Percentiles rank a stretch among this genome's conserved stretches.
phyloP scores from a whole-genome alignment of 2,888 invertebrate genomes.

The Calliphora vomitoria region DNA sequence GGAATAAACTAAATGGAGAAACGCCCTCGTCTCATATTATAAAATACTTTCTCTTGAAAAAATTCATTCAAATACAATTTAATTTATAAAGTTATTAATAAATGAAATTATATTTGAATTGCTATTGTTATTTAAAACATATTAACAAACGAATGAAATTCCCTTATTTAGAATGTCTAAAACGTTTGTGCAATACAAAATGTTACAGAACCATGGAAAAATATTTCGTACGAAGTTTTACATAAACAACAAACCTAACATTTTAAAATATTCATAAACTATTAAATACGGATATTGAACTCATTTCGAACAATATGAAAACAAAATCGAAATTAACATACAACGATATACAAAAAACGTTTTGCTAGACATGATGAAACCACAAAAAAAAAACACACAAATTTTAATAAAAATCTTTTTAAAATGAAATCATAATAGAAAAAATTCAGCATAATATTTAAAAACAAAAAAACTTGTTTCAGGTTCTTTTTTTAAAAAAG shows the following conservation, averaged over 20 bases:
- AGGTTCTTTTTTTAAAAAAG: not conserved
- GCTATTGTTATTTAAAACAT: too few relatives aligned
- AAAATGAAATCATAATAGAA: not conserved
- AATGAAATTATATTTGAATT: too few relatives aligned
- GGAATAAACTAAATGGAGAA: too few relatives aligned
- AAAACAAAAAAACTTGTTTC: not conserved
- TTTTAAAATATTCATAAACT: not conserved
- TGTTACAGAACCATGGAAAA: too few relatives aligned
- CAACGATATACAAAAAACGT: slow-evolving; percentile 25
- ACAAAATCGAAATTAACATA: not conserved
- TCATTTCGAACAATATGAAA: not conserved
- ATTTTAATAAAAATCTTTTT: not conserved
- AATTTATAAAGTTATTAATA: too few relatives aligned
- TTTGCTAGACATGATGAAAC: slow-evolving; percentile 31
- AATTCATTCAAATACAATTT: too few relatives aligned
- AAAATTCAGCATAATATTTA: not conserved
- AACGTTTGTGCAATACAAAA: too few relatives aligned
- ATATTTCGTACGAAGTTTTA: not conserved
- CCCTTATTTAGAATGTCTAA: too few relatives aligned
- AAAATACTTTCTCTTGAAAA: too few relatives aligned
- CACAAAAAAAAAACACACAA: slow-evolving; percentile 10
- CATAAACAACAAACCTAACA: not conserved
- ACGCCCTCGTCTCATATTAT: too few relatives aligned
- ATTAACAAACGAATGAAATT: too few relatives aligned
- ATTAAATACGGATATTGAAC: not conserved